phyloP scores from a whole-genome alignment of 2,888 invertebrate genomes.

The Sipha maydis region DNA sequence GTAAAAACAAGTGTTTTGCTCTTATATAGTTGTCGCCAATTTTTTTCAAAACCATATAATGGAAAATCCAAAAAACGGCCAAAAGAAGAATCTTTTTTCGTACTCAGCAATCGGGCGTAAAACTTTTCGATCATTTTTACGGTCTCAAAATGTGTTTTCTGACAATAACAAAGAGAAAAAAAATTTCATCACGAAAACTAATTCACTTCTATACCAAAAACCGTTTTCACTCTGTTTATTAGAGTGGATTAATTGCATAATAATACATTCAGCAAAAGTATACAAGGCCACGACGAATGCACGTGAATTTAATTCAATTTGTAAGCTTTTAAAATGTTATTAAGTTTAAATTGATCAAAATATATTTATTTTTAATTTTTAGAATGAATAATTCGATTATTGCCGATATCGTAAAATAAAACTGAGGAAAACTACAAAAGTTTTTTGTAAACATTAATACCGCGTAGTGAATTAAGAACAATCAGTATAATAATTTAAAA shows the following conservation, averaged over 20 bases:
- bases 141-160: background rate
- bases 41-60: background rate
- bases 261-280: background rate
- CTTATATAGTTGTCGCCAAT: background rate
- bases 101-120: background rate
- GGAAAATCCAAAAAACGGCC: background rate
- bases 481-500: background rate
- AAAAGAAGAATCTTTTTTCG: background rate
- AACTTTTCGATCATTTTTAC: background rate
- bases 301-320: background rate
- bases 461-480: background rate
- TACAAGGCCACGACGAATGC: no score
- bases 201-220: background rate
- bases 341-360: background rate
- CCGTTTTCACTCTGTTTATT: background rate
- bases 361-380: background rate
- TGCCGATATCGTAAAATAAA: background rate
- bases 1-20: background rate
- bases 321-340: background rate
- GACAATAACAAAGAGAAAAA: background rate
- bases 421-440: background rate
- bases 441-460: background rate
- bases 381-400: background rate
- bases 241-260: background rate
- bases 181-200: background rate